Evolutionary conservation across 1,140 invertebrate genomes (phyloP).

Genomic region (Zaprionus ghesquierei): DNA sequence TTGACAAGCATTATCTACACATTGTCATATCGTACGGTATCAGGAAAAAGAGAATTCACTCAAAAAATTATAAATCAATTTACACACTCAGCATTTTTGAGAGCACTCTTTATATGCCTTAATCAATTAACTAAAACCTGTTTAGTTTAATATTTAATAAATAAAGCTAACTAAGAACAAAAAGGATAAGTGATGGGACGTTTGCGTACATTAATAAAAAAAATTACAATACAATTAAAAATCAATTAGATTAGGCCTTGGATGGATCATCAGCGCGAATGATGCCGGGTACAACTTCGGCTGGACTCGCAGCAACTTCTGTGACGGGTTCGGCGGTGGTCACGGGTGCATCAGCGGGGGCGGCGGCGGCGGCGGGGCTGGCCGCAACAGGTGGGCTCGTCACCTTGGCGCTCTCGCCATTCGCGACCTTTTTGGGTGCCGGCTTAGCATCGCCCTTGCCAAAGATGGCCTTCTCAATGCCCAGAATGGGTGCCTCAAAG

Average conservation of each 20-base stretch:
- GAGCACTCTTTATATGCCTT: background rate
- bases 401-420: constrained; percentile 30
- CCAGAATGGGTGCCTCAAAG: constrained; percentile 76
- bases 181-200: background rate
- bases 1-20: background rate
- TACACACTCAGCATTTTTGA: background rate
- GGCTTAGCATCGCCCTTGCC: constrained; percentile 45
- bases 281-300: constrained; percentile 35
- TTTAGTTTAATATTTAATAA: background rate
- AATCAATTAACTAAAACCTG: background rate
- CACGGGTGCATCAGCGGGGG: background rate
- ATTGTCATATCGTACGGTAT: background rate
- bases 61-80: background rate
- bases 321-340: background rate
- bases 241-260: constrained; percentile 37
- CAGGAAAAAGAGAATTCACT: background rate
- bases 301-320: background rate
- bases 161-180: background rate
- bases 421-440: constrained; percentile 55
- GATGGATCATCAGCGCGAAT: constrained; percentile 50
- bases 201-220: background rate
- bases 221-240: background rate
- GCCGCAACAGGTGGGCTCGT: background rate
- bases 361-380: background rate
- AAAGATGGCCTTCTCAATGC: constrained; percentile 79